Evolutionary conservation across 2,797 vertebrate species (phyloP).

Genomic region (Gobionotothen gibberifrons): DNA sequence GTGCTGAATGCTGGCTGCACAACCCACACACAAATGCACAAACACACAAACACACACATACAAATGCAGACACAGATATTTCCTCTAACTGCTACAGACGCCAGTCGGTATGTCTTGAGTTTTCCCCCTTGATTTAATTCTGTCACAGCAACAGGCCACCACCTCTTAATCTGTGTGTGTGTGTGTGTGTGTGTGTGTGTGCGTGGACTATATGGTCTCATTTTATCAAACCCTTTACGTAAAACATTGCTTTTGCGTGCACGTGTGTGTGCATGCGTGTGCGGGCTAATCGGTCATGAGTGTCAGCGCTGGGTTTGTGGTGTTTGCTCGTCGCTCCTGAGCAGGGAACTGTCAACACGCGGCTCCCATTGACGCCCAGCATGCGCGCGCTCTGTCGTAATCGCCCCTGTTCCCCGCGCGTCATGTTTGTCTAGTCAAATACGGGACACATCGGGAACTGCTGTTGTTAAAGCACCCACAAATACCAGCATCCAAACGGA

Average conservation of each 20-base stretch:
- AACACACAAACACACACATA: constrained; percentile 18
- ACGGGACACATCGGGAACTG: constrained; percentile 64
- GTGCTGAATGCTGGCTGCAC: constrained; percentile 60
- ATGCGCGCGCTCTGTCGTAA: constrained; percentile 69
- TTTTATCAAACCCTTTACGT: constrained; percentile 64
- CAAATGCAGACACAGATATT: constrained; percentile 41
- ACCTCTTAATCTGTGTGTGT: constrained; percentile 28
- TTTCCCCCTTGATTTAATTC: constrained; percentile 63
- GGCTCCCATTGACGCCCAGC: constrained; percentile 73
- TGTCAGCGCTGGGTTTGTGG: constrained; percentile 57
- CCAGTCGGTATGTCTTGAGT: constrained; percentile 59
- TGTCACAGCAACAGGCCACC: constrained; percentile 51
- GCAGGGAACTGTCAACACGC: constrained; percentile 81
- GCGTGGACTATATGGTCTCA: constrained; percentile 26
- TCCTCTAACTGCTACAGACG: constrained; percentile 64
- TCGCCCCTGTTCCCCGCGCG: constrained; percentile 57
- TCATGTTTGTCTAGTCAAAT: constrained; percentile 79
- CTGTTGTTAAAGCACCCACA: constrained; percentile 33
- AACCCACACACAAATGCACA: constrained; percentile 17
- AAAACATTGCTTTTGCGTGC: constrained; percentile 50
- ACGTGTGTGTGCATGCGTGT: constrained; percentile 20
- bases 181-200: not conserved
- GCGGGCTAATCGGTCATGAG: constrained; percentile 60
- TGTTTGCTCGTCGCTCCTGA: constrained; percentile 78
- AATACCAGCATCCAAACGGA: constrained; percentile 46